These are phyloP conservation scores for Morinoia aosen DNA, from an alignment of 2,888 invertebrate genomes.

Conservation along the genomic window DNA sequence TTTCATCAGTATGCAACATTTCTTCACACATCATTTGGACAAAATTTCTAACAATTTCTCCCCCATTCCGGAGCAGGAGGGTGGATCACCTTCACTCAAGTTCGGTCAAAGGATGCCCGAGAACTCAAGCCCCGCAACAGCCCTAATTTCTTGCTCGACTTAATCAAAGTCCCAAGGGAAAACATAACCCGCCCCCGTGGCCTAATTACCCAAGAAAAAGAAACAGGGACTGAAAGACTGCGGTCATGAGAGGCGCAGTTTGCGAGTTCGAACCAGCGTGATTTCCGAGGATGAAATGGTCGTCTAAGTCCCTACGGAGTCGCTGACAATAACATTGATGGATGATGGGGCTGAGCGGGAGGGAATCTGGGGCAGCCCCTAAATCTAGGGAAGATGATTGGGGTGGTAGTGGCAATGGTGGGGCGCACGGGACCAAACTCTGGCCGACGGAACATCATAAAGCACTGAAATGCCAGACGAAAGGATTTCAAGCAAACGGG, in stretches of 20 bases:
- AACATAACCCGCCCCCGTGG: not conserved
- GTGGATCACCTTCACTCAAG: not conserved
- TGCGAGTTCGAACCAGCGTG: not conserved
- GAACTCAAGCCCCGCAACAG: not conserved
- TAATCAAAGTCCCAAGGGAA: slow-evolving; percentile 9
- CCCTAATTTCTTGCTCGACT: slow-evolving; percentile 5
- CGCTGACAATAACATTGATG: slow-evolving; percentile 21
- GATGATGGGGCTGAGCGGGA: not conserved
- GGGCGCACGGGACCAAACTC: too few species aligned
- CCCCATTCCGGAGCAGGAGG: not conserved
- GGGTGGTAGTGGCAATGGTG: not conserved
- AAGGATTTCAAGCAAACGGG: too few species aligned
- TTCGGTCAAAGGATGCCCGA: not conserved
- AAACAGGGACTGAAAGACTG: not conserved
- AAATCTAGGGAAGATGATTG: not conserved
- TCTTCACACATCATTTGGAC: not conserved
- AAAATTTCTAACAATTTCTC: not conserved
- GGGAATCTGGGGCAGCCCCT: not conserved
- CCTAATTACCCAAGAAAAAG: not conserved
- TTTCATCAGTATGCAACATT: not conserved
- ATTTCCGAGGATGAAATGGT: not conserved
- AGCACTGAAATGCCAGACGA: too few species aligned
- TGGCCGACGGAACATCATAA: too few species aligned
- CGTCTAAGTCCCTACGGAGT: not conserved
- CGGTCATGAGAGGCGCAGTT: not conserved